Evolutionary conservation across 2,113 vertebrate species (phyloP).

Genomic region (Eptesicus fuscus): DNA sequence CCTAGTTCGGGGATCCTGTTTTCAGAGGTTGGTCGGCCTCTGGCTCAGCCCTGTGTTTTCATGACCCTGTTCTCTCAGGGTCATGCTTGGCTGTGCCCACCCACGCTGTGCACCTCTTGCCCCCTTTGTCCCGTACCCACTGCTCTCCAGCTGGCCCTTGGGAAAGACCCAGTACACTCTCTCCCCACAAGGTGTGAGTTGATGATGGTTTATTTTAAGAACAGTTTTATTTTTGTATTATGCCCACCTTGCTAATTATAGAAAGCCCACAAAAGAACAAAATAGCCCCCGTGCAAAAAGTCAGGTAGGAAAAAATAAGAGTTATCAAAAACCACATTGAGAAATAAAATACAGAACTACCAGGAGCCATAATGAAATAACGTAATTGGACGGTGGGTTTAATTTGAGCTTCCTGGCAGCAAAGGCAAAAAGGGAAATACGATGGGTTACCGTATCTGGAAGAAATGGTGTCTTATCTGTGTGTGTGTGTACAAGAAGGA

Average conservation of each 20-base stretch:
- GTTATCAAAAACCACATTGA: not conserved
- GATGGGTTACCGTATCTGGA: not conserved
- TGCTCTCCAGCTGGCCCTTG: not conserved
- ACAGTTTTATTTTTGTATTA: not conserved
- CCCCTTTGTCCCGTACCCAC: not conserved
- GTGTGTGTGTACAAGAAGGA: not conserved
- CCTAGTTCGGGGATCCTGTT: not conserved
- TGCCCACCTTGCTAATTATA: not conserved
- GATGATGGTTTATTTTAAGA: not conserved
- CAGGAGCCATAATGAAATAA: not conserved
- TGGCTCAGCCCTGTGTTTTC: not conserved
- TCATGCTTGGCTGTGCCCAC: fast-evolving
- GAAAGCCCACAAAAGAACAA: not conserved
- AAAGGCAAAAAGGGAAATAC: not conserved
- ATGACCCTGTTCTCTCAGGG: not conserved
- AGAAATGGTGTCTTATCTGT: not conserved
- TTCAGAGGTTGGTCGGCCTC: not conserved
- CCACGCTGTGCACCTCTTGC: too few species aligned
- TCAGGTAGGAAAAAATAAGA: not conserved
- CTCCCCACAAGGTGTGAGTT: not conserved
- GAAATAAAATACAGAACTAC: not conserved
- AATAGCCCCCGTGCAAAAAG: not conserved
- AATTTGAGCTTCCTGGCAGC: not conserved
- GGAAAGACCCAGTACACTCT: not conserved
- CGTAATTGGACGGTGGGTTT: not conserved